phyloP scores from a whole-genome alignment of 2,797 vertebrate genomes.

The Emys orbicularis region DNA sequence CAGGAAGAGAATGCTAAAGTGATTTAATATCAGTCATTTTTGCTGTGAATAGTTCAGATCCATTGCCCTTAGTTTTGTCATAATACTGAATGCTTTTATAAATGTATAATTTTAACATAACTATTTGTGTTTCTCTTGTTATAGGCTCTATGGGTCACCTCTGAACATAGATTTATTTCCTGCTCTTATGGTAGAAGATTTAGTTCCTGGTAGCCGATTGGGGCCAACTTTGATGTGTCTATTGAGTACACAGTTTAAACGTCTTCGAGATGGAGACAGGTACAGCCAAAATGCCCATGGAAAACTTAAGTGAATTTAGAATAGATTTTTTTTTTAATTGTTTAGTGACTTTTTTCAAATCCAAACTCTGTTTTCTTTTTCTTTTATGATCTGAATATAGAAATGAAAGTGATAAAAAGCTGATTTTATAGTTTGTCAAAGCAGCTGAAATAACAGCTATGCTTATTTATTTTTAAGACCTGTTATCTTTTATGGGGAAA shows the following conservation, averaged over 20 bases:
- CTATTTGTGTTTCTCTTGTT: background rate
- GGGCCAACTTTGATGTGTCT: slow-evolving; percentile 97
- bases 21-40: background rate
- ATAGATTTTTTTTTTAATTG: background rate
- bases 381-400: background rate
- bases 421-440: background rate
- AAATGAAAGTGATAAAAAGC: background rate
- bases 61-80: background rate
- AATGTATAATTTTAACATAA: background rate
- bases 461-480: background rate
- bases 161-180: slow-evolving; percentile 96
- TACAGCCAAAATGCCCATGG: slow-evolving; percentile 59
- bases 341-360: background rate
- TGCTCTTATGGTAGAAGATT: slow-evolving; percentile 96
- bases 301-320: background rate
- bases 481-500: background rate
- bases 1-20: background rate
- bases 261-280: slow-evolving; percentile 95
- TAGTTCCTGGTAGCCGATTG: slow-evolving; percentile 94
- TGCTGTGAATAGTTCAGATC: background rate
- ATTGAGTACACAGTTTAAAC: slow-evolving; percentile 91
- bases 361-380: background rate
- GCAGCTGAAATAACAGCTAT: background rate
- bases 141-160: slow-evolving; percentile 93
- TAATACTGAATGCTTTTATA: slow-evolving; percentile 3